Conservation (phyloP, 2,113 vertebrate genomes). For the Eublepharis macularius region DNA sequence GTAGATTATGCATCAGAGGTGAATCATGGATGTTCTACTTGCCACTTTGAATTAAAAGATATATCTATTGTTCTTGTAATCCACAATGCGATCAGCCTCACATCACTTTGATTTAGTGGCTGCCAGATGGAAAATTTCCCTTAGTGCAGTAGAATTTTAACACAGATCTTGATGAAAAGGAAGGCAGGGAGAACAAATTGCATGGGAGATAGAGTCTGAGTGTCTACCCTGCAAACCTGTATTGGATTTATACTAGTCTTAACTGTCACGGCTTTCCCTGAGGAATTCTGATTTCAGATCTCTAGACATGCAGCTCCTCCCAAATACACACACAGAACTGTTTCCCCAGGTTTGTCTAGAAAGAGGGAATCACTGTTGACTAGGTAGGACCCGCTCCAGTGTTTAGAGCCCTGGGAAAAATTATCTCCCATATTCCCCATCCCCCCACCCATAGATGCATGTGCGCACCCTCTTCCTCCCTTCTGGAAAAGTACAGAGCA, state of each 20-base stretch:
- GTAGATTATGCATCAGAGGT: not conserved
- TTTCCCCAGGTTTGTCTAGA: not conserved
- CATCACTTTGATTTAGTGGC: not conserved
- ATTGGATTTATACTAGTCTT: no score
- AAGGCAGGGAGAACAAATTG: not conserved
- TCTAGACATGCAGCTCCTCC: no score
- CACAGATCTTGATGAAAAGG: not conserved
- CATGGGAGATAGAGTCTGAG: not conserved
- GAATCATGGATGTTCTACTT: not conserved
- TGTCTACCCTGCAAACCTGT: not conserved
- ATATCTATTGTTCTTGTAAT: not conserved
- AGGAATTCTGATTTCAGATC: not conserved
- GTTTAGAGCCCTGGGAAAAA: no score
- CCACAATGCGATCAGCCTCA: not conserved
- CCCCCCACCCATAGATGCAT: no score
- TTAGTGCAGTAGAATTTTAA: not conserved
- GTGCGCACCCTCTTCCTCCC: no score
- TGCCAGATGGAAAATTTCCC: not conserved
- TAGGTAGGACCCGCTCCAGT: no score
- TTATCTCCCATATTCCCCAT: no score
- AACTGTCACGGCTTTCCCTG: not conserved
- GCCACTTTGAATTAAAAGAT: not conserved
- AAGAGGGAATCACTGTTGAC: not conserved
- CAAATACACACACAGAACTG: not conserved
- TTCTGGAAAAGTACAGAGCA: no score